Evolutionary conservation across 2,888 invertebrate genomes (phyloP).

Genomic region (Autographa gamma): DNA sequence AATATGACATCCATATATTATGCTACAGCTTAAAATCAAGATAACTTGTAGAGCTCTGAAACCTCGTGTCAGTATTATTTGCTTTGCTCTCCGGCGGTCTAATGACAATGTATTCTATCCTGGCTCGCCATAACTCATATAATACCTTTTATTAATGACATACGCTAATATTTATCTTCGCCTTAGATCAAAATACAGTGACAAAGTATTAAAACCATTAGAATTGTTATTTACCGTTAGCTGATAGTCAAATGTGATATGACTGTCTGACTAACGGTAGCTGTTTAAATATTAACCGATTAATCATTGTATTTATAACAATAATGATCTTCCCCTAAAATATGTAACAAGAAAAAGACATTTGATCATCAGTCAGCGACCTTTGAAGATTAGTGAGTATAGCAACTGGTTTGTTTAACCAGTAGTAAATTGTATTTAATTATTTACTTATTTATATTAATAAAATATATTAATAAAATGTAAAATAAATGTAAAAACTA

Average conservation of each 20-base stretch:
- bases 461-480: too few relatives aligned
- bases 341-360: too few relatives aligned
- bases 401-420: too few relatives aligned
- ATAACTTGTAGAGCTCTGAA: slow-evolving; percentile 13
- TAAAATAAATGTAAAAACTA: too few relatives aligned
- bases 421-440: too few relatives aligned
- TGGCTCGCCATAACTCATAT: slow-evolving; percentile 46
- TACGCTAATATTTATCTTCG: neutral
- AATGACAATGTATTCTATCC: slow-evolving; percentile 50
- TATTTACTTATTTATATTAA: too few relatives aligned
- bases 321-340: neutral
- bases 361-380: too few relatives aligned
- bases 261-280: neutral
- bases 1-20: neutral
- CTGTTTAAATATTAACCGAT: neutral
- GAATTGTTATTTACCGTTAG: neutral
- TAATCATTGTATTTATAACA: neutral
- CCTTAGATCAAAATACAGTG: slow-evolving; percentile 9
- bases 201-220: slow-evolving; percentile 12
- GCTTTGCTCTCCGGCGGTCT: slow-evolving; percentile 52
- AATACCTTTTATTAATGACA: slow-evolving; percentile 39
- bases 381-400: too few relatives aligned
- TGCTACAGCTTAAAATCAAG: neutral
- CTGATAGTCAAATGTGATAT: neutral
- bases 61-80: slow-evolving; percentile 25